These are phyloP conservation scores for Montipora efflorescens DNA, from an alignment of 64 coral and sea anemone species.

Conservation along the genomic window DNA sequence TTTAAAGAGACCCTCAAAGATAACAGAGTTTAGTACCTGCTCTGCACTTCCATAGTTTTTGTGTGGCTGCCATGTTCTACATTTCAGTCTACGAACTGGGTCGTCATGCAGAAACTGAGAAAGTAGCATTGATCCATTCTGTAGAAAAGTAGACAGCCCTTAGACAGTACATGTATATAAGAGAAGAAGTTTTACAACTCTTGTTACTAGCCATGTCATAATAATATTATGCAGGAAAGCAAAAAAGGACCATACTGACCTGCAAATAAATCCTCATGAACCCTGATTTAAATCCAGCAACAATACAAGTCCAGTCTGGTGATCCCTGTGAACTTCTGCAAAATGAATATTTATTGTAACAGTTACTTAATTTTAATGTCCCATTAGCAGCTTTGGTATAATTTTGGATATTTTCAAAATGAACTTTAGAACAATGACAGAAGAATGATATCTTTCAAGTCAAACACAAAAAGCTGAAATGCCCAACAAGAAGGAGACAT, in stretches of 20 bases:
- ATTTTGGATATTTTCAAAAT: too few species aligned
- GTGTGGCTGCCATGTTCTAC: slow-evolving; percentile 95
- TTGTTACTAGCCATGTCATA: too few species aligned
- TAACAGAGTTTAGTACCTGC: slow-evolving; percentile 58
- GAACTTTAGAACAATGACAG: too few species aligned
- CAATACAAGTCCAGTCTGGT: slow-evolving; percentile 99
- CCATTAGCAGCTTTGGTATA: too few species aligned
- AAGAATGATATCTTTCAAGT: too few species aligned
- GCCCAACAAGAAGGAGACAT: too few species aligned
- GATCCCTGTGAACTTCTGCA: slow-evolving; percentile 98
- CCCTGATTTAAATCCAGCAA: slow-evolving; percentile 96
- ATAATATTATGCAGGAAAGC: too few species aligned
- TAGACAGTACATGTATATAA: background rate
- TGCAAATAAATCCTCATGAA: slow-evolving; percentile 95
- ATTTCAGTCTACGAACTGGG: slow-evolving; percentile 85
- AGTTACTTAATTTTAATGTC: too few species aligned
- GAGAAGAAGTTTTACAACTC: too few species aligned
- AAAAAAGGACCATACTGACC: slow-evolving; percentile 2
- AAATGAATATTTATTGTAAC: background rate
- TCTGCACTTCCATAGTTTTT: slow-evolving; percentile 81
- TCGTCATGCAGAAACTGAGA: slow-evolving; percentile 95
- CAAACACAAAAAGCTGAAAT: too few species aligned
- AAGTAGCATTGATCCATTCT: slow-evolving; percentile 96
- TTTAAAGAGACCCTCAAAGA: too few species aligned
- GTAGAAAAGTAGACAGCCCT: background rate